Evolutionary conservation across 2,113 vertebrate genomes (phyloP).

Genomic region (Apodemus speciosus): DNA sequence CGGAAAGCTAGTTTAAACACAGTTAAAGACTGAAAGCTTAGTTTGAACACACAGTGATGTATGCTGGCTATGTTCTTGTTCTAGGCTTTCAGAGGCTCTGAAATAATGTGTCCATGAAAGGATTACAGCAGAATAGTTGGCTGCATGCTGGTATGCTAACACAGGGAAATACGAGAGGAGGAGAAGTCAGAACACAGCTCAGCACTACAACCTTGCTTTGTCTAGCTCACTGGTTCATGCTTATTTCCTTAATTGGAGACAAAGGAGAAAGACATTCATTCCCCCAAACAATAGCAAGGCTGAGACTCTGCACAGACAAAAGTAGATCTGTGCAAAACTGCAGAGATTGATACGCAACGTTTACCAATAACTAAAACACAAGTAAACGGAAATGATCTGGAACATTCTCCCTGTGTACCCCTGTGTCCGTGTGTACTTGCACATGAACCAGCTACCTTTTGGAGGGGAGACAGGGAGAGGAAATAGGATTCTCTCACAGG

Average conservation of each 20-base stretch:
- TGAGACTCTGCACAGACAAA: constrained; percentile 53
- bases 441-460: background rate
- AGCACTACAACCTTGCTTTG: background rate
- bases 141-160: background rate
- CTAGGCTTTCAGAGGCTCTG: background rate
- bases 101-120: background rate
- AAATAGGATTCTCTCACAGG: background rate
- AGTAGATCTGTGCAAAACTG: background rate
- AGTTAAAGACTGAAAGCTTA: constrained; percentile 33
- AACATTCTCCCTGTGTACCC: background rate
- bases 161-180: background rate
- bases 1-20: background rate
- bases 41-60: background rate
- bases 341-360: background rate
- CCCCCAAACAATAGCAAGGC: background rate
- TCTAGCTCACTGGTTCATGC: background rate
- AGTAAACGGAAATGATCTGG: constrained; percentile 5
- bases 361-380: constrained; percentile 47
- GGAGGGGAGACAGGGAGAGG: fast-evolving
- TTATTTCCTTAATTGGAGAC: constrained; percentile 46
- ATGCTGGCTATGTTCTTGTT: background rate
- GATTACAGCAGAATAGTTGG: background rate
- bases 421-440: background rate
- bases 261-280: constrained; percentile 37
- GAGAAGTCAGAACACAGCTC: background rate